phyloP scores from a whole-genome alignment of 2,888 invertebrate species.

The Halocaridina rubra region DNA sequence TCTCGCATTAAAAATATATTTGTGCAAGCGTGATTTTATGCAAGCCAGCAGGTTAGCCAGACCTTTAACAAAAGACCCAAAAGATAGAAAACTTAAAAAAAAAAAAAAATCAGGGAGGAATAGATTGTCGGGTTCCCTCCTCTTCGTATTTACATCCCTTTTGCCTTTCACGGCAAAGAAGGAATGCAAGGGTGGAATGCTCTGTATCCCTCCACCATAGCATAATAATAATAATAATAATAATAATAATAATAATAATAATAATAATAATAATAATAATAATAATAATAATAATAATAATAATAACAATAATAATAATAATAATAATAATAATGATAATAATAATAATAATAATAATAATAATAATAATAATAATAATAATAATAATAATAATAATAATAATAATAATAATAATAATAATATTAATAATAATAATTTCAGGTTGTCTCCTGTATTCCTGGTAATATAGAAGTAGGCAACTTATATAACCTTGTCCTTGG shows the following conservation, averaged over 20 bases:
- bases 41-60: too few species aligned
- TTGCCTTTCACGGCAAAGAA: neutral
- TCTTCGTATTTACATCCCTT: neutral
- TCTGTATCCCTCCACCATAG: neutral
- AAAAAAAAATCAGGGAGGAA: neutral
- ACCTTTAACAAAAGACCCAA: too few species aligned
- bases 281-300: too few species aligned
- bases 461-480: constrained; percentile 34
- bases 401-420: neutral
- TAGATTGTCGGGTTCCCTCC: neutral
- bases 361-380: neutral
- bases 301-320: neutral
- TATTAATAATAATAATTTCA: neutral
- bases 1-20: too few species aligned
- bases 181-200: neutral
- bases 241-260: neutral
- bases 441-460: constrained; percentile 43
- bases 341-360: neutral
- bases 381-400: neutral
- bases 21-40: too few species aligned
- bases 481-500: constrained; percentile 23
- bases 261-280: too few species aligned
- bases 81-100: neutral
- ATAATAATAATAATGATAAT: neutral
- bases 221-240: neutral